Conservation (phyloP, 2,113 vertebrate genomes). For the Bufo bufo region DNA sequence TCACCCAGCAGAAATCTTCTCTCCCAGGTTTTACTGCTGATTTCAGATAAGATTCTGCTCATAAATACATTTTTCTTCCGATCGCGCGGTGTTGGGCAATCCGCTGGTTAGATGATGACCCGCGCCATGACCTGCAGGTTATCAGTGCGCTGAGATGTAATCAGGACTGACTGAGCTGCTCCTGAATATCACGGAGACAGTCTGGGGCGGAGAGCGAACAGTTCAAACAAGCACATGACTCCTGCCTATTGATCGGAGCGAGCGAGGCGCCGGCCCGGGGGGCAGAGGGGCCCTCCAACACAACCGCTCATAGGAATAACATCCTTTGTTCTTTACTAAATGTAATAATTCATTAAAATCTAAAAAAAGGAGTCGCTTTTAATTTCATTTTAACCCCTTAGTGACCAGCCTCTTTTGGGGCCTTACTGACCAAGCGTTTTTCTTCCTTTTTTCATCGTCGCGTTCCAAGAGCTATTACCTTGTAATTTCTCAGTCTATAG, state of each 20-base stretch:
- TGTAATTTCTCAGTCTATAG: too few species aligned
- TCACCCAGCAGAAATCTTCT: neutral
- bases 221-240: neutral
- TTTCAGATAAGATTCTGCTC: neutral
- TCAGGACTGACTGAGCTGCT: neutral
- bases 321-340: too few species aligned
- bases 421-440: too few species aligned
- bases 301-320: neutral
- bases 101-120: neutral
- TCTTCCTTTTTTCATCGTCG: too few species aligned
- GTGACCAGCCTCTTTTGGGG: too few species aligned
- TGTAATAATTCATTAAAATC: too few species aligned
- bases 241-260: neutral
- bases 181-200: neutral
- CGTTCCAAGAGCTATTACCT: too few species aligned
- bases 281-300: neutral
- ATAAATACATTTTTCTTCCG: neutral
- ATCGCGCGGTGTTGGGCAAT: neutral
- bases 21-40: slow-evolving; percentile 1
- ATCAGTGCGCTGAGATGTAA: neutral
- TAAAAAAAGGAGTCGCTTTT: too few species aligned
- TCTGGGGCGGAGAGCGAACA: neutral
- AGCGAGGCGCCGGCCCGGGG: neutral
- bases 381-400: too few species aligned
- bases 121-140: neutral